A percentile compares a stretch with the other conserved stretches of the same genome.
Evolutionary conservation across 1,140 invertebrate genomes (phyloP).

Genomic region (Zaprionus africanus): DNA sequence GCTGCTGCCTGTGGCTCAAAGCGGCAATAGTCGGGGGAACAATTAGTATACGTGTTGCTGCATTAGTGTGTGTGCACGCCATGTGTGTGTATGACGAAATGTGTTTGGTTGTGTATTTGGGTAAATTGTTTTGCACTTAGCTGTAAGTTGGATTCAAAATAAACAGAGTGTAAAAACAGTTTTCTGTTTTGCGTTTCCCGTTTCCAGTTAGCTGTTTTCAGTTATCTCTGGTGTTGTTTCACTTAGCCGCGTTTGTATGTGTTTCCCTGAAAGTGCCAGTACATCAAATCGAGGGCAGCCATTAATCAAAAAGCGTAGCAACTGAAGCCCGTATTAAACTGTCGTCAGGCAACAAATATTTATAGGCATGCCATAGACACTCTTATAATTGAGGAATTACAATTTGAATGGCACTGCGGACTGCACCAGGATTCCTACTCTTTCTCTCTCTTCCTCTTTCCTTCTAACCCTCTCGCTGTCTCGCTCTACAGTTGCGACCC

Average conservation of each 20-base stretch:
- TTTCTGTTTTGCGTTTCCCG: slow-evolving; percentile 32
- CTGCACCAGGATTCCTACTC: slow-evolving; percentile 20
- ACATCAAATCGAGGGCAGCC: slow-evolving; percentile 41
- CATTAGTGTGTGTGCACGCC: slow-evolving; percentile 14
- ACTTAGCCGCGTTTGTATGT: slow-evolving; percentile 42
- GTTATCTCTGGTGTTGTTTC: slow-evolving; percentile 72
- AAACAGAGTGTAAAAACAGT: slow-evolving; percentile 69
- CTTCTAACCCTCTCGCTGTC: slow-evolving; percentile 18
- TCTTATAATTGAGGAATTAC: slow-evolving; percentile 82
- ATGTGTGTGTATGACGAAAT: slow-evolving; percentile 21
- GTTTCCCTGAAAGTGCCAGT: neutral
- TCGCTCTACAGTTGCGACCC: slow-evolving; percentile 9
- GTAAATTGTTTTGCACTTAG: slow-evolving; percentile 83
- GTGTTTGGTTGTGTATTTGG: slow-evolving; percentile 60
- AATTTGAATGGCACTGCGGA: slow-evolving; percentile 65
- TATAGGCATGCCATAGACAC: slow-evolving; percentile 55
- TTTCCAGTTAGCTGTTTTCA: neutral
- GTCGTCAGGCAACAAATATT: slow-evolving; percentile 48
- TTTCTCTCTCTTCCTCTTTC: neutral
- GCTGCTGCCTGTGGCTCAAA: neutral
- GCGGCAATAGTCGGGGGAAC: slow-evolving; percentile 55
- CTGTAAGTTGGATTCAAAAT: slow-evolving; percentile 76
- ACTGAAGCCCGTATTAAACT: slow-evolving; percentile 52
- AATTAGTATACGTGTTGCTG: slow-evolving; percentile 58
- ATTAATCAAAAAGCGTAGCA: slow-evolving; percentile 64